phyloP scores from a whole-genome alignment of 2,113 vertebrate species.

The Poicephalus meyeri region DNA sequence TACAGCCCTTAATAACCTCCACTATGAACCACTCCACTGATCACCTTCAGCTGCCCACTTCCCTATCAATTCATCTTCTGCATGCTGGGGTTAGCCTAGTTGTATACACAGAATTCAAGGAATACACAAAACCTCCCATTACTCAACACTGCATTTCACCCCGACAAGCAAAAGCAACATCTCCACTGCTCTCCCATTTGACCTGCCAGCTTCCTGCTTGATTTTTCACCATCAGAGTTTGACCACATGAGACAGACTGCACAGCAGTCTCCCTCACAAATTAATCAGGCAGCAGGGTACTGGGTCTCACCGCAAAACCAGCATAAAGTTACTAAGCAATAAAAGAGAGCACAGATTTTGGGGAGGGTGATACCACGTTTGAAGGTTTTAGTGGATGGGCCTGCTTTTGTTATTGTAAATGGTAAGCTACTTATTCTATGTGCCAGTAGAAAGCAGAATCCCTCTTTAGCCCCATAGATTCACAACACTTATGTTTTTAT shows the following conservation, averaged over 20 bases:
- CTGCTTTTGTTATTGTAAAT: background rate
- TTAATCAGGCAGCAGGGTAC: background rate
- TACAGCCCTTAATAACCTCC: background rate
- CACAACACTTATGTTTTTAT: background rate
- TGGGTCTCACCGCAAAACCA: background rate
- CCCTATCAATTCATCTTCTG: background rate
- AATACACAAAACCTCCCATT: background rate
- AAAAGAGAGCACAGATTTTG: background rate
- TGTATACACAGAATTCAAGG: background rate
- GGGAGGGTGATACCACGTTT: background rate
- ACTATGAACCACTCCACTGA: background rate
- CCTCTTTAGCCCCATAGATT: background rate
- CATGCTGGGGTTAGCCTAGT: background rate
- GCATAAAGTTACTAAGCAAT: background rate
- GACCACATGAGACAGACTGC: background rate
- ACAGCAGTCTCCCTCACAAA: background rate
- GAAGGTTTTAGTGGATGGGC: background rate
- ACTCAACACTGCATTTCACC: background rate
- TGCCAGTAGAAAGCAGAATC: background rate
- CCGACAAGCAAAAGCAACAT: background rate
- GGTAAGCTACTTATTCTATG: background rate
- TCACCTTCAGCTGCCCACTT: background rate
- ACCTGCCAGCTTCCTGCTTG: background rate
- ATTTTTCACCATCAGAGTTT: background rate
- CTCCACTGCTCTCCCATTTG: background rate